Conservation (phyloP, 2,113 vertebrate genomes). For the Hipposideros armiger region DNA sequence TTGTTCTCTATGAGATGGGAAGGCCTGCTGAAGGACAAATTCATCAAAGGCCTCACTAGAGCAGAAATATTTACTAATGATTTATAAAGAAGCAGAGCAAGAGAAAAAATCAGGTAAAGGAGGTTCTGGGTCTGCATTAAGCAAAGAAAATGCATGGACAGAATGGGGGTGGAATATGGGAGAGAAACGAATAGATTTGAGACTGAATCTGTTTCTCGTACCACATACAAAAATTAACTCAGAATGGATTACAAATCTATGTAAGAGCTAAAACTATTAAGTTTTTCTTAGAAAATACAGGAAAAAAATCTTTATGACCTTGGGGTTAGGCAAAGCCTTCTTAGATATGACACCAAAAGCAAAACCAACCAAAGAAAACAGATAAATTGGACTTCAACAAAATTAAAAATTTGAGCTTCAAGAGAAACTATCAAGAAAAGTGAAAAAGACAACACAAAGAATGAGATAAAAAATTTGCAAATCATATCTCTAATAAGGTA, state of each 20-base stretch:
- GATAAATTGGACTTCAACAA: neutral
- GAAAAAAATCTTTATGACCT: neutral
- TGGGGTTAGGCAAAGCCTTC: neutral
- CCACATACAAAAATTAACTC: neutral
- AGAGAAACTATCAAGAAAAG: conserved; percentile 24
- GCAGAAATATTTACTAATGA: neutral
- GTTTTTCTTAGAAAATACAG: conserved; percentile 37
- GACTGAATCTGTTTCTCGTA: conserved; percentile 14
- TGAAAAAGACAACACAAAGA: neutral
- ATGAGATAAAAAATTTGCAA: neutral
- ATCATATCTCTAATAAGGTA: neutral
- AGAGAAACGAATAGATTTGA: neutral
- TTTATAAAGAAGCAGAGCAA: neutral
- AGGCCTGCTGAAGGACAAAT: neutral
- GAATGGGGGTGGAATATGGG: neutral
- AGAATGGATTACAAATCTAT: neutral
- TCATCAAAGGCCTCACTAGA: neutral
- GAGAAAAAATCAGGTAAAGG: conserved; percentile 11
- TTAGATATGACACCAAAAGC: conserved; percentile 22
- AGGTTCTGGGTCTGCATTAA: neutral
- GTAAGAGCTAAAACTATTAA: neutral
- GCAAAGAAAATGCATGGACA: conserved; percentile 7
- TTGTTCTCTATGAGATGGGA: neutral
- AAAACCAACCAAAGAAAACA: neutral
- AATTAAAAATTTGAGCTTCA: conserved; percentile 16